phyloP scores from a whole-genome alignment of 1,140 invertebrate species.

The Orchestia grillus region DNA sequence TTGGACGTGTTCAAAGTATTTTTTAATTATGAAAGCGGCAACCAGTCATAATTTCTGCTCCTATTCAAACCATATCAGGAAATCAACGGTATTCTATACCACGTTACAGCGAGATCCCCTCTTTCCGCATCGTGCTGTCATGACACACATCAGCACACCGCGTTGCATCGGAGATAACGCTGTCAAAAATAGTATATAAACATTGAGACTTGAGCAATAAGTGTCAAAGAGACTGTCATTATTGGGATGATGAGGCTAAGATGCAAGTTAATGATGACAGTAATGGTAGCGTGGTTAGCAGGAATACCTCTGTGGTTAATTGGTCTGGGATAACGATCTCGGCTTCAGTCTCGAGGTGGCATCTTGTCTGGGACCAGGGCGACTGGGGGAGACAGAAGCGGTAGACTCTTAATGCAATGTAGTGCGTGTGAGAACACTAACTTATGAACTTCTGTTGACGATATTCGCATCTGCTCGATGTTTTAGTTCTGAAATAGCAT shows the following conservation, averaged over 20 bases:
- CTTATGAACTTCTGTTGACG: not conserved
- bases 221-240: not conserved
- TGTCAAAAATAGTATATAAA: not conserved
- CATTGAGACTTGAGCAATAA: not conserved
- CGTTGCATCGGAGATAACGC: not conserved
- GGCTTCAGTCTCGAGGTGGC: not conserved
- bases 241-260: not conserved
- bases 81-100: not conserved
- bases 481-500: no score
- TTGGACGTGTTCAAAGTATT: not conserved
- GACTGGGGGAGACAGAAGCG: not conserved
- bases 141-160: not conserved
- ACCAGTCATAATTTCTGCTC: not conserved
- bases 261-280: not conserved
- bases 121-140: not conserved
- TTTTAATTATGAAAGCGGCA: not conserved
- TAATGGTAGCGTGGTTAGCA: not conserved
- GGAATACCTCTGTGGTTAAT: not conserved
- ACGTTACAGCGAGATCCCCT: not conserved
- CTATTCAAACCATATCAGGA: not conserved
- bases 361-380: not conserved
- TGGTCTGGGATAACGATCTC: not conserved
- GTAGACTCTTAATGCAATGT: not conserved
- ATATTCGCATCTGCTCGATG: not conserved
- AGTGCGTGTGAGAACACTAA: not conserved